Evolutionary conservation across 2,797 vertebrate species (phyloP).

Genomic region (Sebastes hopkinsi): DNA sequence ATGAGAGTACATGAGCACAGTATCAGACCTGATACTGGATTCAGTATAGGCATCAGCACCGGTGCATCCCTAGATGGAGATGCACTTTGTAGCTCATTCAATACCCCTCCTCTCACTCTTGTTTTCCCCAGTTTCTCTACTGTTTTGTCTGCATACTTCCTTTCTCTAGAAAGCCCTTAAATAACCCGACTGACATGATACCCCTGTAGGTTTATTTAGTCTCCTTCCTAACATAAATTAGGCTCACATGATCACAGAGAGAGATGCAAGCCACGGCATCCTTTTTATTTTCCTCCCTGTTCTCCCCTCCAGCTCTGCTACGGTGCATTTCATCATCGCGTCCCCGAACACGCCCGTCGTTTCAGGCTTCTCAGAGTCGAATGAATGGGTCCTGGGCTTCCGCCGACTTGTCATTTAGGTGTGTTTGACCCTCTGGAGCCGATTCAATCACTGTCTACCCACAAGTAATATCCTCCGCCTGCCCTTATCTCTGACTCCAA

Average conservation of each 20-base stretch:
- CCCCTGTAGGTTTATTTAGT: slow-evolving; percentile 24
- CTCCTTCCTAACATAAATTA: slow-evolving; percentile 31
- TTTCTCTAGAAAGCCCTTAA: slow-evolving; percentile 2
- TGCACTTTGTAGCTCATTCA: neutral
- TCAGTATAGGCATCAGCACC: no score
- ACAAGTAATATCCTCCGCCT: slow-evolving; percentile 68
- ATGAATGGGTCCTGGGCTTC: slow-evolving; percentile 59
- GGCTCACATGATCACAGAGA: slow-evolving; percentile 22
- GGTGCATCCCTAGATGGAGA: neutral
- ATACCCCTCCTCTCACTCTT: neutral
- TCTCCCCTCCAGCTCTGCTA: slow-evolving; percentile 33
- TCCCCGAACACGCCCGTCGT: slow-evolving; percentile 29
- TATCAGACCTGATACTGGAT: no score
- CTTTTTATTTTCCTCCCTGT: slow-evolving; percentile 35
- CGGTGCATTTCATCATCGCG: slow-evolving; percentile 41
- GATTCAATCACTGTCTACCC: slow-evolving; percentile 73
- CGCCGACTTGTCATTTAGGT: slow-evolving; percentile 68
- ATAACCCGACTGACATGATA: slow-evolving; percentile 24
- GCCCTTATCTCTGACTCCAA: slow-evolving; percentile 68
- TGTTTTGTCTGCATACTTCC: neutral
- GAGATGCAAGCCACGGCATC: slow-evolving; percentile 17
- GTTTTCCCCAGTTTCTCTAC: neutral
- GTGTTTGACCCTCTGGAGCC: slow-evolving; percentile 71
- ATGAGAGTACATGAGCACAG: no score
- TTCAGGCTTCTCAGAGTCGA: slow-evolving; percentile 39